Evolutionary conservation across 2,888 invertebrate species (phyloP).

Genomic region (Zootermopsis nevadensis): DNA sequence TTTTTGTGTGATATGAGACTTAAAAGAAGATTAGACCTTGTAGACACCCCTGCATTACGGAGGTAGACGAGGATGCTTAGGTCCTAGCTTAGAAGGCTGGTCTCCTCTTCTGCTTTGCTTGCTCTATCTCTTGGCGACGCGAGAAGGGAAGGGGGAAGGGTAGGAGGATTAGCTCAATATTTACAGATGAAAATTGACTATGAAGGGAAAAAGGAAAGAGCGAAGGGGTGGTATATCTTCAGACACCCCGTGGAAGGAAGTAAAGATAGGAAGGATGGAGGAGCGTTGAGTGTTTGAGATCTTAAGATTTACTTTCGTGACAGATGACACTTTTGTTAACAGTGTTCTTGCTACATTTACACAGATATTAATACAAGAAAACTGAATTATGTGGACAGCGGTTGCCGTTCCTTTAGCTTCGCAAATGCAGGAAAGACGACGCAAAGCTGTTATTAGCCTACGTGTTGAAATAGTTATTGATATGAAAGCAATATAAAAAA

Average conservation of each 20-base stretch:
- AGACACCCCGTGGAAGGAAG: conserved; percentile 29
- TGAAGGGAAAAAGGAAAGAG: conserved; percentile 49
- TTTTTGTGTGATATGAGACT: no score
- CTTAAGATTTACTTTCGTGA: not conserved
- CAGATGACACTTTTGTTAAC: conserved; percentile 14
- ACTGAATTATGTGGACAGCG: not conserved
- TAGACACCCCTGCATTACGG: not conserved
- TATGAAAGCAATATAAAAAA: no score
- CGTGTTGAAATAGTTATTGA: no score
- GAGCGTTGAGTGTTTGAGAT: not conserved
- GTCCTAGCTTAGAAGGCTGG: conserved; percentile 15
- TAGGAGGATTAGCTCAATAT: conserved; percentile 63
- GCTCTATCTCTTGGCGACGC: conserved; percentile 44
- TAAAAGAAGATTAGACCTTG: not conserved
- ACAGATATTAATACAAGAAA: not conserved
- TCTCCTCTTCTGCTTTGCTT: conserved; percentile 33
- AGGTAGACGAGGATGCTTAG: conserved; percentile 8
- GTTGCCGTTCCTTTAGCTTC: no score
- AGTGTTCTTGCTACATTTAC: not conserved
- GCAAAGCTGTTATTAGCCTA: no score
- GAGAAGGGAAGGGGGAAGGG: not conserved
- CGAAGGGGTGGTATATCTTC: conserved; percentile 31
- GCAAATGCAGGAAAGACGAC: no score
- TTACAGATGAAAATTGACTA: conserved; percentile 66
- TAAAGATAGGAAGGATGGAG: conserved; percentile 9